Base-by-base conservation (phyloP, 2,888 invertebrate genomes). In the Alentia gelatinosa region DNA sequence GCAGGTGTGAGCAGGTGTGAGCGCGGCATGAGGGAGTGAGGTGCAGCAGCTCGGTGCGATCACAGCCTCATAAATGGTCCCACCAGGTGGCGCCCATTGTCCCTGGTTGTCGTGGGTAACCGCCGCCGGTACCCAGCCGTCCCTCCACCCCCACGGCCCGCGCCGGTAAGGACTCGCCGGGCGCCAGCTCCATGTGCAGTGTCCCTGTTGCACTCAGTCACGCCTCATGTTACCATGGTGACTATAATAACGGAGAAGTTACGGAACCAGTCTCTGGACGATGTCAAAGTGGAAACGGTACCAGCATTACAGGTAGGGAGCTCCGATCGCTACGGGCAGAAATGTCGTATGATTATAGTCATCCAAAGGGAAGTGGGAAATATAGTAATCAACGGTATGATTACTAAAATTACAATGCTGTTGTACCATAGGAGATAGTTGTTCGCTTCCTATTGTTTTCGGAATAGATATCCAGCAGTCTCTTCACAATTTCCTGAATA, bases 201-300 rank as follows among this genome's bases (percentile, higher is more conserved):
- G 3, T 35, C 4, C 37, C 39, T 23, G 30, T 74, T 30, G 74
- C 1, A 33, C 74, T 33, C 3, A 74, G 56, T 56, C 56, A 26
- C 86, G 1, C 30, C 86, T 26, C n/a, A 86, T 42, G 86, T 30
- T 86, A 91, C 84, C 79, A 92, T 92, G 92, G 90, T 94, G 68
- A 93, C 93, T 40, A 92, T 93, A 35, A 92, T 94, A 74, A 93
- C 94, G n/a, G 93, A 94, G 89, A 94, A 94, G 91, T 92, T 94
- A 9, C 93, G 93, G 89, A 93, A 93, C 37, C 94, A 94, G 91
- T 92, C 92, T 12, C 91, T 94, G 33, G 94, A 94, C 47, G 94
- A 94, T 90, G 88, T 90, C 37, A 75, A 74, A 47, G 90, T 68
- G 26, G 90, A 90, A 47, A 90, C 90, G 0, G 90, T 90, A 26